Conservation (phyloP, 1,140 invertebrate species). For the Microplitis demolitor region DNA sequence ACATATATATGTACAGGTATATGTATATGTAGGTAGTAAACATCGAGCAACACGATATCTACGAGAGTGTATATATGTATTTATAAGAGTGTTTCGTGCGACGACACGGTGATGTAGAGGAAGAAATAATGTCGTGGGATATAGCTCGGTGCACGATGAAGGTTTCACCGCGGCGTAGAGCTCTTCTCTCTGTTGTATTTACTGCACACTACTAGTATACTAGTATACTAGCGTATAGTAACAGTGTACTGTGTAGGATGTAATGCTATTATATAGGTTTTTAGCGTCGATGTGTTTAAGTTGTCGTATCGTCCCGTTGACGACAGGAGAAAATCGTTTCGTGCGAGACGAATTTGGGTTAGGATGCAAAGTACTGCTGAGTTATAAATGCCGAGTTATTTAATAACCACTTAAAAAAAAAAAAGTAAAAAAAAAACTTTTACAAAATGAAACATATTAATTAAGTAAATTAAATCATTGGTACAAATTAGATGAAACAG, state of each 20-base stretch:
- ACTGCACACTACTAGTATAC: too few species aligned
- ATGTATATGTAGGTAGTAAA: not conserved
- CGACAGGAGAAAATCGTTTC: constrained; percentile 43
- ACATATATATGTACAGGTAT: too few species aligned
- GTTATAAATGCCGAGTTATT: not conserved
- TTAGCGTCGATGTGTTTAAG: not conserved
- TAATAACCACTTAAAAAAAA: not conserved
- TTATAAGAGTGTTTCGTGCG: not conserved
- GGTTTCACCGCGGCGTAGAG: constrained; percentile 37
- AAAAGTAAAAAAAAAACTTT: too few species aligned
- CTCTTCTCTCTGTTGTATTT: not conserved
- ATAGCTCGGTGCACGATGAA: constrained; percentile 44
- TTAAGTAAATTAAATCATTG: too few species aligned
- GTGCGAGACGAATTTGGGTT: constrained; percentile 40
- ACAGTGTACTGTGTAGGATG: too few species aligned
- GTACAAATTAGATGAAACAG: too few species aligned
- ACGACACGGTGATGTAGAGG: constrained; percentile 23
- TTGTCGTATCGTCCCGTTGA: not conserved
- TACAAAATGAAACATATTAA: too few species aligned
- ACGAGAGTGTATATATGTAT: not conserved
- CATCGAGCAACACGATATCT: not conserved
- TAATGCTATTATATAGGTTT: constrained; percentile 4
- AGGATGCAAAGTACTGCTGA: constrained; percentile 28
- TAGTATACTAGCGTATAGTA: too few species aligned
- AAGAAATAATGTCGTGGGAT: constrained; percentile 57